phyloP scores from a whole-genome alignment of 2,888 invertebrate species.

The Phengaris alcon region DNA sequence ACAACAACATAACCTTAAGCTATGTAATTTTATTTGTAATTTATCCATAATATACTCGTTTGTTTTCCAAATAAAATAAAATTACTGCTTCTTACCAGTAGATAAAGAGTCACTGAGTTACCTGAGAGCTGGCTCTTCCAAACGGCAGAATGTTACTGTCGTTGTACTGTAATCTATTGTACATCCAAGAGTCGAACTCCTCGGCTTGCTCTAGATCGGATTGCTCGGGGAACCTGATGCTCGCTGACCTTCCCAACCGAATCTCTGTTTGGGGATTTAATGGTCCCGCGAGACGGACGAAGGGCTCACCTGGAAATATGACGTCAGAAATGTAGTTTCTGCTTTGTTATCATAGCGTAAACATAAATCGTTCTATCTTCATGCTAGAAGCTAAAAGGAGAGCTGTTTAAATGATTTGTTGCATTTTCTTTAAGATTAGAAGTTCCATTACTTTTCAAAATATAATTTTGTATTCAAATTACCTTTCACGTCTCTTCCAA shows the following conservation, averaged over 20 bases:
- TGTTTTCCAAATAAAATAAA: no score
- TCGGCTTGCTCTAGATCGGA: constrained; percentile 54
- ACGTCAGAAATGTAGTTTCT: not conserved
- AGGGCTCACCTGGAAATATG: constrained; percentile 60
- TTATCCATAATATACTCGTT: no score
- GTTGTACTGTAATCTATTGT: constrained; percentile 50
- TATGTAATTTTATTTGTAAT: no score
- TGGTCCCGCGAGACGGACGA: constrained; percentile 62
- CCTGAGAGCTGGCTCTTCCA: constrained; percentile 56
- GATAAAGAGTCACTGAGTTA: constrained; percentile 36
- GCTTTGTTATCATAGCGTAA: not conserved
- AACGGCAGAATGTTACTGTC: constrained; percentile 51
- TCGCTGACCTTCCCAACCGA: constrained; percentile 58
- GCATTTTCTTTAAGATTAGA: no score
- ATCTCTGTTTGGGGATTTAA: constrained; percentile 54
- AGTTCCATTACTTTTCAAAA: no score
- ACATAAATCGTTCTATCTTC: not conserved
- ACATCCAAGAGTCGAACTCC: constrained; percentile 48
- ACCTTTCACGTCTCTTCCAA: constrained; percentile 68
- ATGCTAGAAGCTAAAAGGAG: not conserved
- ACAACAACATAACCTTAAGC: no score
- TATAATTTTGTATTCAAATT: constrained; percentile 28
- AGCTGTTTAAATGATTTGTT: not conserved
- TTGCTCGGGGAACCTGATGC: constrained; percentile 54
- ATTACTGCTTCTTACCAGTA: not conserved